Evolutionary conservation across 1,140 invertebrate genomes (phyloP).

Genomic region (Drosophila busckii): DNA sequence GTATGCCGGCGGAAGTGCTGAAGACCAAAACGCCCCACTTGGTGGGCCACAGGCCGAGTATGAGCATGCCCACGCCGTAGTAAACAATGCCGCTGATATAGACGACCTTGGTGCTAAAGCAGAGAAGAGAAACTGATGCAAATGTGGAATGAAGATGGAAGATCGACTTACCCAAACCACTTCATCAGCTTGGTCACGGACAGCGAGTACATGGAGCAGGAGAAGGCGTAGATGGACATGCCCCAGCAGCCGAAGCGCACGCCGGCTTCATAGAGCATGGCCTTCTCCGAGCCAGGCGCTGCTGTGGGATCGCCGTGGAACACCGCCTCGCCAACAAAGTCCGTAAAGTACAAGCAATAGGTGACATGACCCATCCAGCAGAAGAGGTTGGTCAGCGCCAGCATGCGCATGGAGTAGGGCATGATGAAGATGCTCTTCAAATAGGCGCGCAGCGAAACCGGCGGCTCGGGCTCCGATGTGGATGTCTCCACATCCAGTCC

Average conservation of each 20-base stretch:
- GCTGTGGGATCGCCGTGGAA: constrained; percentile 86
- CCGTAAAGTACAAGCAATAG: constrained; percentile 92
- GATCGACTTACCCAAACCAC: constrained; percentile 80
- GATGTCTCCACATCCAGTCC: constrained; percentile 22
- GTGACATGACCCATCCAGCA: constrained; percentile 94
- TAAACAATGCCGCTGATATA: constrained; percentile 88
- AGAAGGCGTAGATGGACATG: constrained; percentile 91
- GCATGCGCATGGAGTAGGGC: constrained; percentile 86
- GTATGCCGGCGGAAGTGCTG: constrained; percentile 87
- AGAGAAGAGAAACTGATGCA: constrained; percentile 21
- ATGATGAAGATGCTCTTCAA: constrained; percentile 87
- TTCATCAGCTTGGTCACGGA: constrained; percentile 88
- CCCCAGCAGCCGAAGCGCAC: constrained; percentile 91
- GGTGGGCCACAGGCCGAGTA: constrained; percentile 85
- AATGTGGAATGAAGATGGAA: constrained; percentile 70
- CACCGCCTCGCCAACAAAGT: constrained; percentile 91
- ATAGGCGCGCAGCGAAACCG: constrained; percentile 82
- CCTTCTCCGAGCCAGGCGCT: constrained; percentile 26
- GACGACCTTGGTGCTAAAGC: constrained; percentile 83
- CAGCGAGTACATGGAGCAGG: constrained; percentile 89
- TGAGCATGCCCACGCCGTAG: constrained; percentile 87
- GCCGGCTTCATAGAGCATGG: constrained; percentile 84
- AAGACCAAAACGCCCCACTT: constrained; percentile 85
- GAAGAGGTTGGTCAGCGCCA: constrained; percentile 90
- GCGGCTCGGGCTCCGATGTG: constrained; percentile 52